Percentiles rank a stretch among this genome's conserved stretches.
Evolutionary conservation across 2,113 vertebrate species (phyloP).

Genomic region (Sphaerodactylus townsendi): DNA sequence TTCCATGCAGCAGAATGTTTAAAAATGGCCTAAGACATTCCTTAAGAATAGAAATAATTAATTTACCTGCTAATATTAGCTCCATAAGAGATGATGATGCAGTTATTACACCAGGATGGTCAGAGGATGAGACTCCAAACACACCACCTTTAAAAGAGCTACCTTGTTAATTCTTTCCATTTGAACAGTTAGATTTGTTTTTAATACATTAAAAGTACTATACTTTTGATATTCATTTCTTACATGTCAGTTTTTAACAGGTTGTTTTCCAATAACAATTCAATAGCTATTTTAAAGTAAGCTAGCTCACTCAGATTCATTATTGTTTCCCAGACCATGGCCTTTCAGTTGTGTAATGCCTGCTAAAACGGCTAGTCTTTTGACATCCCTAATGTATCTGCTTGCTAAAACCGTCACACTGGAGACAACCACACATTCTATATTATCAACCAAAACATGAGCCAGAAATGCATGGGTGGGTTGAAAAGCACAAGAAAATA

Average conservation of each 20-base stretch:
- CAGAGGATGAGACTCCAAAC: neutral
- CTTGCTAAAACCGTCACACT: neutral
- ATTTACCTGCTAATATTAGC: slow-evolving; percentile 62
- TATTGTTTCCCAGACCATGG: neutral
- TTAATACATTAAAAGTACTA: neutral
- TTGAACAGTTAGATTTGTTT: neutral
- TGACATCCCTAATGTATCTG: neutral
- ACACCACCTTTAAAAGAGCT: slow-evolving; percentile 51
- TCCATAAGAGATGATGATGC: slow-evolving; percentile 61
- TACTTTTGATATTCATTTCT: neutral
- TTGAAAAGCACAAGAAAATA: neutral
- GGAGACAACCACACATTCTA: neutral
- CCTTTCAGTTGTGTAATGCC: neutral
- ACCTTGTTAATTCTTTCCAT: neutral
- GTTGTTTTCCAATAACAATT: neutral
- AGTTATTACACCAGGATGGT: slow-evolving; percentile 36
- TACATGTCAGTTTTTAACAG: neutral
- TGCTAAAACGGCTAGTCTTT: neutral
- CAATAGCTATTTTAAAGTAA: neutral
- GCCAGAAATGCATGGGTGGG: neutral
- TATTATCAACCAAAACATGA: neutral
- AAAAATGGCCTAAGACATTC: neutral
- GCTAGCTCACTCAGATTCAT: neutral
- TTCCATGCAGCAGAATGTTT: neutral
- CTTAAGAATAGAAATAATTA: slow-evolving; percentile 21